Percentiles rank a stretch among this genome's conserved stretches.
Evolutionary conservation across 2,113 vertebrate genomes (phyloP).

Genomic region (Myanophis thanlyinensis): DNA sequence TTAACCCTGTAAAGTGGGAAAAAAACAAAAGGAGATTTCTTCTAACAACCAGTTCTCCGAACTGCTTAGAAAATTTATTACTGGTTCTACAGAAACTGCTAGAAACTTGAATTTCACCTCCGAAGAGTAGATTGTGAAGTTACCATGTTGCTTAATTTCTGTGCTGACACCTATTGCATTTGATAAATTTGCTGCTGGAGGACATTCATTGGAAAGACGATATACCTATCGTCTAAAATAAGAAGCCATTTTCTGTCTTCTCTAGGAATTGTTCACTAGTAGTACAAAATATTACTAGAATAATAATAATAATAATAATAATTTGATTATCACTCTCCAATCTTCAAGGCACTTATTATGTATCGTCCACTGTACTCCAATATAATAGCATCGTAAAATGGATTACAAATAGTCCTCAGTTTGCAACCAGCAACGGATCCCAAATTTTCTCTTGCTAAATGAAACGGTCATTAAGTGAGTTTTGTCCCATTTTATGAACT

Average conservation of each 20-base stretch:
- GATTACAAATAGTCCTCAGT: too few species aligned
- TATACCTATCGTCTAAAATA: background rate
- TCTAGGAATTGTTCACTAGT: background rate
- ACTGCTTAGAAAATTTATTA: too few species aligned
- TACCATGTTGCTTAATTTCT: background rate
- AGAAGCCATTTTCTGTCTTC: background rate
- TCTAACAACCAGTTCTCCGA: too few species aligned
- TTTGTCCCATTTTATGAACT: too few species aligned
- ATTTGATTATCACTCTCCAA: background rate
- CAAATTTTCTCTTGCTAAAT: too few species aligned
- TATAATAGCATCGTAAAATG: too few species aligned
- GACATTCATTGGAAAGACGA: background rate
- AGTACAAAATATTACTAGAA: background rate
- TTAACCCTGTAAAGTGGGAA: too few species aligned
- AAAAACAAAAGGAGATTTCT: too few species aligned
- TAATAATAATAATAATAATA: background rate
- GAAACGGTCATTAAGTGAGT: too few species aligned
- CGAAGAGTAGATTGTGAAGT: background rate
- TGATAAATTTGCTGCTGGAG: background rate
- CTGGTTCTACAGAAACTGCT: too few species aligned
- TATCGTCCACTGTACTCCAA: background rate
- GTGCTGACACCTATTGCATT: background rate
- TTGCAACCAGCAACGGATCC: too few species aligned
- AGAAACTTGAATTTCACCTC: too few species aligned
- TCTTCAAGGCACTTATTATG: background rate